Base-by-base conservation (phyloP, 2,888 invertebrate species). In the Amiota mariae region DNA sequence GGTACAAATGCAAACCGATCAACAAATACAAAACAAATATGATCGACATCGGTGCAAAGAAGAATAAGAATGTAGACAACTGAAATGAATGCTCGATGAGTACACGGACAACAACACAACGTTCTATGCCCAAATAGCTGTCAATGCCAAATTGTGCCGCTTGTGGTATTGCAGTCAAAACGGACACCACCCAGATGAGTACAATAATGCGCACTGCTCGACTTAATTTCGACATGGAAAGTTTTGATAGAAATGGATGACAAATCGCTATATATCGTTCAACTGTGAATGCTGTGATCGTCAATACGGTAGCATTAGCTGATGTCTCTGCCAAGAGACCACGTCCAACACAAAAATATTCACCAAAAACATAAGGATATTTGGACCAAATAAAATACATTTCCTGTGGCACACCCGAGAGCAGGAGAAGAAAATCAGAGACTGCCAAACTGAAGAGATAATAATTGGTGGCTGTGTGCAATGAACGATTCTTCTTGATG, bases 11-110 rank as follows among this genome's bases (percentile, higher is more conserved):
- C 66, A 94, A 84, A 0, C 94, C 95, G 81, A 95, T 95, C 80
- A 95, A 90, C 73, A 94, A 91, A 87, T 97, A 97, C 76, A 97
- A 90, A 76, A 96, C 94, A n/a, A 94, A 93, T 84, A 97, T 96
- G 77, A 96, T 91, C 56, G 94, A 94, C 96, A 97, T 96, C 4
- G 97, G 97, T n/a, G 94, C 93, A 71, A 96, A 93, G 88, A 97
- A 97, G 89, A 97, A 96, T 80, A 96, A 90, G 84, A 94, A 93
- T 0, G 94, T 93, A 18, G 92, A 92, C n/a, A 92, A 80, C 77
- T 92, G 91, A 82, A 93, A 93, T 0, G 92, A 91, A 80, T 92
- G 91, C 36, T 89, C 78, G 1, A 92, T 81, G 2, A 91, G 89
- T 9, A 89, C 87, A 6, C 88, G 85, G 12, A 89, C 87, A 12